Conservation (phyloP, 2,888 invertebrate species). For the Ceramica pisi region DNA sequence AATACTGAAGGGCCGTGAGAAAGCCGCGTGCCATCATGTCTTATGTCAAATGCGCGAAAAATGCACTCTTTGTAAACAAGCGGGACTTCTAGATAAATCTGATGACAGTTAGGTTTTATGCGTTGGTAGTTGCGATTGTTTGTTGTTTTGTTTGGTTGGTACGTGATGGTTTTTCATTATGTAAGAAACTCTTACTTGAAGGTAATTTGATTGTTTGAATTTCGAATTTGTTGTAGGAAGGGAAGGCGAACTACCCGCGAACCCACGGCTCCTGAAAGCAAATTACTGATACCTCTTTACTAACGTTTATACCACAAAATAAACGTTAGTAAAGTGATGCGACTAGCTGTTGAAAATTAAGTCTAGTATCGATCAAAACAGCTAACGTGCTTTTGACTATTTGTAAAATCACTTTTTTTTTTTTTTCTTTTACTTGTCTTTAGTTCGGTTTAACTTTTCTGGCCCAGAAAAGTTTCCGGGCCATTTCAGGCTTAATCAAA, state of each 20-base stretch:
- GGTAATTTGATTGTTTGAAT: not conserved
- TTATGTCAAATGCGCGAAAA: constrained; percentile 71
- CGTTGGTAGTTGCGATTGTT: not conserved
- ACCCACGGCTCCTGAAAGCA: not conserved
- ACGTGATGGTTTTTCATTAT: constrained; percentile 12
- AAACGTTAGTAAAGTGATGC: no score
- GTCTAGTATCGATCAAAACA: no score
- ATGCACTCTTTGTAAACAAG: constrained; percentile 63
- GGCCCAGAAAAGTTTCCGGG: no score
- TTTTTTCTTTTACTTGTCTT: no score
- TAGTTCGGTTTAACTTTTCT: no score
- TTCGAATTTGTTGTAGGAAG: not conserved
- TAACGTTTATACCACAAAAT: no score
- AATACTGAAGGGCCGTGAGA: constrained; percentile 82
- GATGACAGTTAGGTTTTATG: constrained; percentile 52
- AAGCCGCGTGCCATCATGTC: constrained; percentile 78
- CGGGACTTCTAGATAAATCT: constrained; percentile 44
- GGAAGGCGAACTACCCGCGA: not conserved
- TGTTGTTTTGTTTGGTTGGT: not conserved
- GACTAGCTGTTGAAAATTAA: no score
- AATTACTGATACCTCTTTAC: not conserved
- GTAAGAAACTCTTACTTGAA: not conserved
- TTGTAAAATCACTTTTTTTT: no score
- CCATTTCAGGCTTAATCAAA: no score
- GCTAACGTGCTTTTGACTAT: no score